Conservation (phyloP, 2,888 invertebrate species). For the Anthrax anthrax region DNA sequence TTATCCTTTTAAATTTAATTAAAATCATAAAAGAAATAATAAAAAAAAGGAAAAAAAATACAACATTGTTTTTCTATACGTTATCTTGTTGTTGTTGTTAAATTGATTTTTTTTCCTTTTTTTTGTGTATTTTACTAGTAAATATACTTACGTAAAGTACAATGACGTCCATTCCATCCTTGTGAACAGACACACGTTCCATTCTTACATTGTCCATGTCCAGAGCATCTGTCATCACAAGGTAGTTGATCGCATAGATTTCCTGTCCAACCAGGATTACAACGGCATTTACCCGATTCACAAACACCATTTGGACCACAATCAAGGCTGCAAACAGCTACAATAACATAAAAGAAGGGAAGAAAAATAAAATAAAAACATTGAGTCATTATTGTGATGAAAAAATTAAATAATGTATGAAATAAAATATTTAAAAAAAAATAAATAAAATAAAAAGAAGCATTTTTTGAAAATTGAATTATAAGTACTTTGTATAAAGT, state of each 20-base stretch:
- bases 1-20: too few relatives aligned
- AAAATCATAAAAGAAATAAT: too few relatives aligned
- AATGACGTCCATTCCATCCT: conserved; percentile 97
- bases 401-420: too few relatives aligned
- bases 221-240: conserved; percentile 82
- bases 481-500: background rate
- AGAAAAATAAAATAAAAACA: background rate
- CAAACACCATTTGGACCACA: conserved; percentile 92
- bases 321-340: conserved; percentile 83
- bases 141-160: conserved; percentile 89
- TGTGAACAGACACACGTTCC: conserved; percentile 95
- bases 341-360: background rate
- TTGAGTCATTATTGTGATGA: background rate
- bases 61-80: too few relatives aligned
- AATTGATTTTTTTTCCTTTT: too few relatives aligned
- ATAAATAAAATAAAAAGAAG: background rate
- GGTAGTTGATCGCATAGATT: conserved; percentile 80
- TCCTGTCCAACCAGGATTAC: conserved; percentile 88
- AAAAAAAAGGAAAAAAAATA: too few relatives aligned
- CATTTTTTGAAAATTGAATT: background rate
- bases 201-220: conserved; percentile 93
- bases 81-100: too few relatives aligned
- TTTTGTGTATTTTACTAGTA: too few relatives aligned
- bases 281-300: conserved; percentile 80
- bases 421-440: conserved; percentile 1